These are phyloP conservation scores for Rhorus exstirpatorius DNA, from an alignment of 2,888 invertebrate genomes.

Conservation along the genomic window DNA sequence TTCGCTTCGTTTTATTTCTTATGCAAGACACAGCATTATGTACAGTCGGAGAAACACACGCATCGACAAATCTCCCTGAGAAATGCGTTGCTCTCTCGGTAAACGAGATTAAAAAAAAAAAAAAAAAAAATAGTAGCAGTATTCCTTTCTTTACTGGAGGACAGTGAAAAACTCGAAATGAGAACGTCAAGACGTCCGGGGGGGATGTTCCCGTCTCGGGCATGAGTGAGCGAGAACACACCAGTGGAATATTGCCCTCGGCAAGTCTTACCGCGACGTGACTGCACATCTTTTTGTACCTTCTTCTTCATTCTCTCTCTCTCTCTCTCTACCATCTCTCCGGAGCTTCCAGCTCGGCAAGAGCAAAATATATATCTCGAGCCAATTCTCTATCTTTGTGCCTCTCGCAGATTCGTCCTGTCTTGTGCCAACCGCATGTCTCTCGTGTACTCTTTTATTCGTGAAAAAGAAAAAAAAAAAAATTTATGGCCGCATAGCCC, in stretches of 20 bases:
- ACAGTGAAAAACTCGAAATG: conserved; percentile 56
- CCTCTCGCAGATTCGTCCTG: conserved; percentile 62
- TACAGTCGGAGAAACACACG: conserved; percentile 41
- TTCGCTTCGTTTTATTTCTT: conserved; percentile 1
- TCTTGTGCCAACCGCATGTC: conserved; percentile 62
- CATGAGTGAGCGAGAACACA: conserved; percentile 9
- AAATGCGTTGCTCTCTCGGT: conserved; percentile 29
- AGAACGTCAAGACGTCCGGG: conserved; percentile 53
- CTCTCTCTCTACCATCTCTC: conserved; percentile 40
- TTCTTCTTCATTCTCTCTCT: conserved; percentile 31
- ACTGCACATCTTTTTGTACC: conserved; percentile 56
- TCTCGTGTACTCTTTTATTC: conserved; percentile 41
- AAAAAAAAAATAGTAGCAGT: conserved; percentile 16
- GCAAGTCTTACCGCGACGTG: conserved; percentile 61
- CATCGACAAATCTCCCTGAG: conserved; percentile 40
- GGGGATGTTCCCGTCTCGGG: conserved; percentile 51
- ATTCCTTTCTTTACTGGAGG: conserved; percentile 22
- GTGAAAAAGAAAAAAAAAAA: conserved; percentile 11
- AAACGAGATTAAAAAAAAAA: too few species aligned
- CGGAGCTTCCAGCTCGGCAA: conserved; percentile 43
- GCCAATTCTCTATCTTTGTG: conserved; percentile 50
- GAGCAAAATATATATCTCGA: conserved; percentile 57
- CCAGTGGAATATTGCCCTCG: conserved; percentile 53
- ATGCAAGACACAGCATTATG: conserved; percentile 16
- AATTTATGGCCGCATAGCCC: conserved; percentile 2